Base-by-base conservation (phyloP, 1,140 invertebrate genomes). In the Pogonognathellus flavescens region DNA sequence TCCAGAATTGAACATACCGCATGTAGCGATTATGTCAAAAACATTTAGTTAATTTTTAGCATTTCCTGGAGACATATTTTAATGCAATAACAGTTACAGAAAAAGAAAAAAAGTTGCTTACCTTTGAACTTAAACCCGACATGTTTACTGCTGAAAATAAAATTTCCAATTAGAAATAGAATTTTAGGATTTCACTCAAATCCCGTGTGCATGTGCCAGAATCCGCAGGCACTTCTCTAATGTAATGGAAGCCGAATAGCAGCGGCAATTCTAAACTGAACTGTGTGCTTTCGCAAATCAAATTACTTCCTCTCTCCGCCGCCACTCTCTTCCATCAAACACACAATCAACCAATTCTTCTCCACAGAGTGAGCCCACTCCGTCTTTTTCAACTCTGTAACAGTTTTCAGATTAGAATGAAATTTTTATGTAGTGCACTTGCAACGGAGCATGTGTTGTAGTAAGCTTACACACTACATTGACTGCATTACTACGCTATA, bases 91-190 rank as follows among this genome's bases (percentile, higher is more conserved):
- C n/a, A n/a, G n/a, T n/a, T n/a, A n/a, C n/a, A n/a, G n/a, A n/a
- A n/a, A n/a, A n/a, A n/a, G n/a, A n/a, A n/a, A n/a, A n/a, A n/a
- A n/a, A n/a, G n/a, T 14, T 5, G 14, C 55, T 82, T 62, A 82
- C 81, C 81, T 82, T 82, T 59, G 81, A 59, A 82, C 81, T 82
- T 59, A 82, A 62, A 11, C 81, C 81, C 57, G 81, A 82, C 81
- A 82, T 82, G 59, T 31, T 25, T 49, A 22, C 4, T 55, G 80
- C 41, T 80, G 72, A 80, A 81, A 81, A 22, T 81, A 55, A 20
- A 60, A 60, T 66, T 41, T 41, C 31, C 31, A 81, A 81, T 55
- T 57, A 55, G 50, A 81, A 81, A 25, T 25, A 57, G 62, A 66
- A 66, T 66, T 60, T 66, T 25, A 13, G 14, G 22, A 66, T 66